A percentile compares a stretch with the other conserved stretches of the same genome.
phyloP scores from a whole-genome alignment of 2,797 vertebrate species.

The Propithecus deckenii region DNA sequence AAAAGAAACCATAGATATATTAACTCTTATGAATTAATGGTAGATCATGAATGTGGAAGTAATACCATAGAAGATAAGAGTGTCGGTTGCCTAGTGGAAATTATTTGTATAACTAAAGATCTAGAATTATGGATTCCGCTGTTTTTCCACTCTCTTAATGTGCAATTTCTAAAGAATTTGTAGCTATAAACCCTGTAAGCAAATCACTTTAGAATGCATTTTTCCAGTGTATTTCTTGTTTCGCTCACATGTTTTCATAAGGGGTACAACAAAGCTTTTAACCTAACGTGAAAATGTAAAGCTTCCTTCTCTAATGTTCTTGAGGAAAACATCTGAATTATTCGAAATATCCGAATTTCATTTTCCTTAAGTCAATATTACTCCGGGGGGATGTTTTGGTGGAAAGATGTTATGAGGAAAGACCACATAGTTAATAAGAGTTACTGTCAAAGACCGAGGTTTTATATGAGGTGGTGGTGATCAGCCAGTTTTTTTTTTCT shows the following conservation, averaged over 20 bases:
- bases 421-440: neutral
- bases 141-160: neutral
- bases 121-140: neutral
- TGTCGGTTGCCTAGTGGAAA: neutral
- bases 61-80: neutral
- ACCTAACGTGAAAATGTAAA: neutral
- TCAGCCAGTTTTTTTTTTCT: neutral
- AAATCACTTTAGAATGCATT: neutral
- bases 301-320: neutral
- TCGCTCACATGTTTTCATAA: neutral
- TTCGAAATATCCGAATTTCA: neutral
- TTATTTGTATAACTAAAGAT: neutral
- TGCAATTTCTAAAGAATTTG: neutral
- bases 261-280: neutral
- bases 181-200: neutral
- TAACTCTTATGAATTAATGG: neutral
- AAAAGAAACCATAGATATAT: neutral
- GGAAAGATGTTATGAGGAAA: neutral
- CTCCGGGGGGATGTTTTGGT: neutral
- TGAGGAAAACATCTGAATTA: neutral
- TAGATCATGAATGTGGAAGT: neutral
- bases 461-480: neutral
- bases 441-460: neutral
- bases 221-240: neutral
- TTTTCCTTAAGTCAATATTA: neutral